Evolutionary conservation across 2,888 invertebrate genomes (phyloP), one percentile per base, ranked within the genome.

Genomic region (Chaetoderma sp.): DNA sequence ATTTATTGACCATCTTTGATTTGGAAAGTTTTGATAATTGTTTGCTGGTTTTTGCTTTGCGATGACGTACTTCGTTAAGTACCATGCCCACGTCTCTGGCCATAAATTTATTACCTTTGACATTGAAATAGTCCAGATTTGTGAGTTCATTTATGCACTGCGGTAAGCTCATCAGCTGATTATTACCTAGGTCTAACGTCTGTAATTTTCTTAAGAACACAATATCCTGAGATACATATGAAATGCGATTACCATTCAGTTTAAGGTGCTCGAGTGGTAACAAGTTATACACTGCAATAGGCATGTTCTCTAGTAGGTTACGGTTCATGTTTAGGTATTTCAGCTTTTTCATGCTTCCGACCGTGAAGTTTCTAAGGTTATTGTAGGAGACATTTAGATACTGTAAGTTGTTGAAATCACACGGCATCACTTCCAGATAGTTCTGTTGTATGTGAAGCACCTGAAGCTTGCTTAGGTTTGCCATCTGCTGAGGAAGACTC

Each of bases 371-470:
- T n/a, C 68, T 68, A 5, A 85, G 69, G 16, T 74, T 66, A 59
- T 85, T 85, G 47, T 76, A 52, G 0, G 83, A 65, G 6, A 83
- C 63, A 62, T 84, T 83, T 0, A 84, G 77, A 62, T 80, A 78
- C 21, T 76, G 74, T 3, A 85, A 66, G 23, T 70, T 72, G 0
- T 52, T 69, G 47, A 82, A 74, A 1, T 67, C 65, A 25, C 77
- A 73, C 1, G 83, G 80, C 4, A 86, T 49, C 6, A 73, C 45
- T 1, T 70, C 64, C 16, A 85, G 70, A 27, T 67, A 28, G 69
- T 86, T 86, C 33, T 70, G 74, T 49, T 81, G 80, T 28, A 77
- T 70, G 49, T 82, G 79, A 4, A 83, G 75, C 8, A 77, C 75
- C 45, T 72, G 68, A 5, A 85, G 74, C 18, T 75, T 69, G 21